Conservation (phyloP, 2,797 vertebrate genomes). For the Pseudochirops cupreus region DNA sequence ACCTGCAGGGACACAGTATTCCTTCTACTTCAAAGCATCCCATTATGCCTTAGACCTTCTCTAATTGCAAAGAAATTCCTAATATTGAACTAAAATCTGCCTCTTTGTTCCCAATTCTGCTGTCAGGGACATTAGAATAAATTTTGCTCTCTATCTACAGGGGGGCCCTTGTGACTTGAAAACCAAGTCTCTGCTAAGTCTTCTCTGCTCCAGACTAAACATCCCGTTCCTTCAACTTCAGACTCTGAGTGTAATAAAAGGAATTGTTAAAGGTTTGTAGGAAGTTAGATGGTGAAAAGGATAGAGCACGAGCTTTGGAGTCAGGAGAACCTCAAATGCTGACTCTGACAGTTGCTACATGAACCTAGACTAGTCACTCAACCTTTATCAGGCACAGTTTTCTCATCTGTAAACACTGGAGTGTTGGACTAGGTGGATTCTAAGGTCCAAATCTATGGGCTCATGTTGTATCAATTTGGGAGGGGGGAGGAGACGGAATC, state of each 20-base stretch:
- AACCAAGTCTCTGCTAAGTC: not conserved
- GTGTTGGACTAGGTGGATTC: not conserved
- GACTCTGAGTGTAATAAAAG: not conserved
- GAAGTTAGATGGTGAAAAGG: not conserved
- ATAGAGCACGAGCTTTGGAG: not conserved
- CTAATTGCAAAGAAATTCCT: not conserved
- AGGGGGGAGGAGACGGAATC: slow-evolving; percentile 5
- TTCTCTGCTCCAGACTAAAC: not conserved
- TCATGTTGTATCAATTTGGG: not conserved
- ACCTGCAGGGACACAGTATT: not conserved
- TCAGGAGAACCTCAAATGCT: not conserved
- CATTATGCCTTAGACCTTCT: not conserved
- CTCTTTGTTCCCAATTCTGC: not conserved
- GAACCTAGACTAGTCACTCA: not conserved
- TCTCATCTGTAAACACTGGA: not conserved
- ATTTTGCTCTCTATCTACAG: not conserved
- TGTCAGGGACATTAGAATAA: not conserved
- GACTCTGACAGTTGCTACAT: not conserved
- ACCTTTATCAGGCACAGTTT: not conserved
- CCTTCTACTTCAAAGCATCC: not conserved
- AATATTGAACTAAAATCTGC: not conserved
- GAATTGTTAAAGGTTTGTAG: not conserved
- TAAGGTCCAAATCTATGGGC: not conserved
- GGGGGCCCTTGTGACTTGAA: not conserved
- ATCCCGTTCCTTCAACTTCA: not conserved